Conservation (phyloP, 2,797 vertebrate genomes). For the Peromyscus nudipes region DNA sequence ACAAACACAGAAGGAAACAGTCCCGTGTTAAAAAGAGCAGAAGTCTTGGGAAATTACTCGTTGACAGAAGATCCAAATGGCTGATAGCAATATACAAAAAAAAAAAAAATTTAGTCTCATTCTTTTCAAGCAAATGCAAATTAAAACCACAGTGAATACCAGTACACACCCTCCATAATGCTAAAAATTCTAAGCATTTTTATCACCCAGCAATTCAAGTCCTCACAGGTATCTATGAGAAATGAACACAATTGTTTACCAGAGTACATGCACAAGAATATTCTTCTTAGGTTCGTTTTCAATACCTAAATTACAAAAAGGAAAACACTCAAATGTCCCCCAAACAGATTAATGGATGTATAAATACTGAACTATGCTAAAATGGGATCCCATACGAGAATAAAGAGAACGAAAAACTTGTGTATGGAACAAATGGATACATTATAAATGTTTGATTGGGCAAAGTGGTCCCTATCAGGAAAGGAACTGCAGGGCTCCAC, state of each 20-base stretch:
- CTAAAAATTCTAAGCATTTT: slow-evolving; percentile 32
- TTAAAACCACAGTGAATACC: slow-evolving; percentile 52
- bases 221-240: not conserved
- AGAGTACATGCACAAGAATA: slow-evolving; percentile 31
- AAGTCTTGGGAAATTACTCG: slow-evolving; percentile 7
- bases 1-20: not conserved
- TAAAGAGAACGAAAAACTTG: slow-evolving; percentile 11
- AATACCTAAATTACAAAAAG: not conserved
- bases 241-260: not conserved
- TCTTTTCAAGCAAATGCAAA: slow-evolving; percentile 39
- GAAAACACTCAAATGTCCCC: slow-evolving; percentile 34
- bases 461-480: not conserved
- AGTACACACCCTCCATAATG: not conserved
- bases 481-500: not conserved
- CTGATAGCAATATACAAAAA: slow-evolving; percentile 28
- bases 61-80: not conserved
- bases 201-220: not conserved
- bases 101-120: not conserved
- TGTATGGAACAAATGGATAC: not conserved
- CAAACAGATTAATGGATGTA: slow-evolving; percentile 6
- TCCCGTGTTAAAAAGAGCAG: not conserved
- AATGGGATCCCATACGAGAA: not conserved
- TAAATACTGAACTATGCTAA: not conserved
- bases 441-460: slow-evolving; percentile 5
- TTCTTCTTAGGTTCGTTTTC: slow-evolving; percentile 16